Percentiles rank a stretch among this genome's conserved stretches.
Conservation (phyloP, 2,797 vertebrate species). For the Hemibagrus guttatus region DNA sequence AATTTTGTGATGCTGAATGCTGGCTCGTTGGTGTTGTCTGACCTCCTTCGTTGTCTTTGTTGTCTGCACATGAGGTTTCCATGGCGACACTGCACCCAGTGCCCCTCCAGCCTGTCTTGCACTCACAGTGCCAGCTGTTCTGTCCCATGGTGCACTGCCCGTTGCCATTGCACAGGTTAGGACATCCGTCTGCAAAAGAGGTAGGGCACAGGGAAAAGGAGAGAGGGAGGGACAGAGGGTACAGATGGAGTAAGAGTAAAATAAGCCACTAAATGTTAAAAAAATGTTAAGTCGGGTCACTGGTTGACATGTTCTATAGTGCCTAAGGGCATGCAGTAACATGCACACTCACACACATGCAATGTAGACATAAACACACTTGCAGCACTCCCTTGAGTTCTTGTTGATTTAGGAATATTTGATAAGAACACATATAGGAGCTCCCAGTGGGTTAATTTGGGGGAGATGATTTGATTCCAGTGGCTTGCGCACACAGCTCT, state of each 20-base stretch:
- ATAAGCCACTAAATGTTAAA: background rate
- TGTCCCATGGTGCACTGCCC: constrained; percentile 98
- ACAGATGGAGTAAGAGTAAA: background rate
- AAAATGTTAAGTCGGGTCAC: constrained; percentile 46
- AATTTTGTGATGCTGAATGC: background rate
- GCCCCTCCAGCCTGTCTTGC: constrained; percentile 98
- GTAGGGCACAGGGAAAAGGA: constrained; percentile 33
- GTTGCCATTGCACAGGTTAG: constrained; percentile 95
- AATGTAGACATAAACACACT: constrained; percentile 50
- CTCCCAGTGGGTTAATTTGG: constrained; percentile 67
- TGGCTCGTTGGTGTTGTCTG: constrained; percentile 9
- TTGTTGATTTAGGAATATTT: constrained; percentile 50
- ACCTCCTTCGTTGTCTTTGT: constrained; percentile 99
- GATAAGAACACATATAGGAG: constrained; percentile 54
- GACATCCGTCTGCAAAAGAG: constrained; percentile 90
- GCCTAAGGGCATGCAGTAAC: constrained; percentile 33
- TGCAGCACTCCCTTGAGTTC: constrained; percentile 46
- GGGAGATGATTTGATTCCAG: constrained; percentile 78
- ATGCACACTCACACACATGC: constrained; percentile 43
- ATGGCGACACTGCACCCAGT: constrained; percentile 97
- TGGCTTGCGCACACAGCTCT: constrained; percentile 74
- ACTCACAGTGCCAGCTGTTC: constrained; percentile 99
- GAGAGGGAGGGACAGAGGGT: constrained; percentile 19
- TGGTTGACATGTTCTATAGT: constrained; percentile 51
- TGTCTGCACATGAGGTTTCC: constrained; percentile 98